Evolutionary conservation across 1,140 invertebrate genomes (phyloP).

Genomic region (Lordiphosa mommai): DNA sequence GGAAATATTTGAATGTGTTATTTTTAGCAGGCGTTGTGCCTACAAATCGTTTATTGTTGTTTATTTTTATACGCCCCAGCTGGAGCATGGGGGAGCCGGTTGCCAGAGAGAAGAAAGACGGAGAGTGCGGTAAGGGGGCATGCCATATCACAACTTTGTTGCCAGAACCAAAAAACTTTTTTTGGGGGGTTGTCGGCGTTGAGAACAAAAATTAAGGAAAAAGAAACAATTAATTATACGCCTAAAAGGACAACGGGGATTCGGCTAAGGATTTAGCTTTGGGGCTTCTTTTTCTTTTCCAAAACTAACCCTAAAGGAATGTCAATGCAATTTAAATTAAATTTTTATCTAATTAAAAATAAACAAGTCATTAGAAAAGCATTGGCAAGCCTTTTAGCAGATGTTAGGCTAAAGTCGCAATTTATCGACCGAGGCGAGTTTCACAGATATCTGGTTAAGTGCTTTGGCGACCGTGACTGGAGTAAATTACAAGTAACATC

Average conservation of each 20-base stretch:
- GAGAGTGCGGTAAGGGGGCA: not conserved
- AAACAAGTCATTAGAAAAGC: constrained; percentile 55
- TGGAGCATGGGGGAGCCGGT: constrained; percentile 7
- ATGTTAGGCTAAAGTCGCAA: constrained; percentile 9
- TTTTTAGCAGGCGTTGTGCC: constrained; percentile 67
- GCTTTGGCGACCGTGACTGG: no score
- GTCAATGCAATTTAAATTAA: constrained; percentile 56
- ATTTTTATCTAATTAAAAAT: constrained; percentile 59
- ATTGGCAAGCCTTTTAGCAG: constrained; percentile 19
- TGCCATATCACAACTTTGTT: constrained; percentile 36
- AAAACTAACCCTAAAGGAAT: constrained; percentile 15
- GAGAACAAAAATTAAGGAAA: constrained; percentile 12
- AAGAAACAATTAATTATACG: constrained; percentile 69
- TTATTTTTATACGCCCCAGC: constrained; percentile 51
- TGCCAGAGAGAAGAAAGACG: not conserved
- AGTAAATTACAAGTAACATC: no score
- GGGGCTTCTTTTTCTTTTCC: not conserved
- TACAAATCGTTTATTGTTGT: constrained; percentile 70
- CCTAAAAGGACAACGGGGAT: constrained; percentile 48
- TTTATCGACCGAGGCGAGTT: not conserved
- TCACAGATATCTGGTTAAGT: no score
- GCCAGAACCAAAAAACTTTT: constrained; percentile 50
- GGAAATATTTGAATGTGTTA: constrained; percentile 61
- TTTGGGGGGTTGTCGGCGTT: not conserved
- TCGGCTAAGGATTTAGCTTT: constrained; percentile 8